Evolutionary conservation across 2,113 vertebrate genomes (phyloP), one percentile per base, ranked within the genome.

Genomic region (Pantherophis guttatus): DNA sequence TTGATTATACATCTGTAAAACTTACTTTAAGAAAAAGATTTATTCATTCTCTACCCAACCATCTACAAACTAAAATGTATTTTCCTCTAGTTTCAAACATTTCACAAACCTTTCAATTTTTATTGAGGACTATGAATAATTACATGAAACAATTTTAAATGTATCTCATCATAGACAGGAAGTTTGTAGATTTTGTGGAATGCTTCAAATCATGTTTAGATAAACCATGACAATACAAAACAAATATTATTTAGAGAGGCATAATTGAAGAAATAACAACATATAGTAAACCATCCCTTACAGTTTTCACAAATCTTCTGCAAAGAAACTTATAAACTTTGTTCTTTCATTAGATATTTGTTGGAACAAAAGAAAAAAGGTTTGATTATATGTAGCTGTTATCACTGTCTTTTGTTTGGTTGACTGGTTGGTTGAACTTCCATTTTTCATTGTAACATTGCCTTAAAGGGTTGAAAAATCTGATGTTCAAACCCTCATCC

Each of bases 381-480:
- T 59, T 33, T 85, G 81, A 33, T 90, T 85, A 50, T 12, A 23
- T 48, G 57, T 92, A 88, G 59, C 75, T 24, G 58, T 81, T 81
- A 48, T 90, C 7, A 59, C 19, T 48, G 48, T 15, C 12, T 90
- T 92, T 93, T 90, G 88, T 85, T 89, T 86, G 88, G 15, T 92
- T 81, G 70, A 8, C 58, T 86, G 88, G 33, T 93, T 87, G 54
- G 88, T 81, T 81, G 90, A 86, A 87, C 39, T 90, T 24, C 39
- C 39, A 90, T 90, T 70, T 88, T 86, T 39, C 75, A 44, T 93
- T 93, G 88, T 57, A 90, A 57, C 21, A 13, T 50, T 86, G 55
- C 86, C 75, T n/a, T 86, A 85, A 89, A 50, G 39, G 7, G 87
- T 50, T 93, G 92, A 89, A 89, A 90, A 92, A 87, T n/a, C n/a